Evolutionary conservation across 53 echinoderm and acorn worm species (phyloP).

Genomic region (Paracentrotus lividus): DNA sequence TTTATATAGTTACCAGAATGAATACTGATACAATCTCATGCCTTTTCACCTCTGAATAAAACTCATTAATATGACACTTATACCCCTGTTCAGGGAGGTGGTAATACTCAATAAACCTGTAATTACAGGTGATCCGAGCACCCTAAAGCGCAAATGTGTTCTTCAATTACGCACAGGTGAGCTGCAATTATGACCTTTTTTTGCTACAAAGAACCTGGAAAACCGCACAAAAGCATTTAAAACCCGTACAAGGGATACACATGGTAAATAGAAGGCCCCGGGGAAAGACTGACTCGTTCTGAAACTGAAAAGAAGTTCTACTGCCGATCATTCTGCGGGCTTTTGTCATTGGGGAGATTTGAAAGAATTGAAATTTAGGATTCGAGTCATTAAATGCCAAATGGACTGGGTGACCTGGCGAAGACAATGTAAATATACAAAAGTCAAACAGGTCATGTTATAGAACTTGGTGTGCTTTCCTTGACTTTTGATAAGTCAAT

Average conservation of each 20-base stretch:
- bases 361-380: conserved; percentile 11
- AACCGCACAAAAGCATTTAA: neutral
- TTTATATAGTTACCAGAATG: neutral
- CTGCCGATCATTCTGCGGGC: conserved; percentile 5
- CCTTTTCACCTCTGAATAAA: conserved; percentile 14
- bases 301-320: neutral
- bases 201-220: neutral
- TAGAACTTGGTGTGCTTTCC: neutral
- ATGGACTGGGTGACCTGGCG: neutral
- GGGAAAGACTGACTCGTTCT: neutral
- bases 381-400: neutral
- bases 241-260: neutral
- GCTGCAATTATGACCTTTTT: neutral
- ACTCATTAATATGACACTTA: neutral
- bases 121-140: neutral
- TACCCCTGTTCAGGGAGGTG: conserved; percentile 10
- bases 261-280: neutral
- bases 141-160: neutral
- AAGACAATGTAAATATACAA: conserved; percentile 5
- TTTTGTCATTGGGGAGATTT: neutral
- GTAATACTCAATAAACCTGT: neutral
- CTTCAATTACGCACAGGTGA: neutral
- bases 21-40: conserved; percentile 48
- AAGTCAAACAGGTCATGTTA: neutral
- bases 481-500: neutral